Percentiles rank a stretch among this genome's conserved stretches.
These are phyloP conservation scores for Ormyrus rosae DNA, from an alignment of 2,888 invertebrate genomes.

Conservation along the genomic window DNA sequence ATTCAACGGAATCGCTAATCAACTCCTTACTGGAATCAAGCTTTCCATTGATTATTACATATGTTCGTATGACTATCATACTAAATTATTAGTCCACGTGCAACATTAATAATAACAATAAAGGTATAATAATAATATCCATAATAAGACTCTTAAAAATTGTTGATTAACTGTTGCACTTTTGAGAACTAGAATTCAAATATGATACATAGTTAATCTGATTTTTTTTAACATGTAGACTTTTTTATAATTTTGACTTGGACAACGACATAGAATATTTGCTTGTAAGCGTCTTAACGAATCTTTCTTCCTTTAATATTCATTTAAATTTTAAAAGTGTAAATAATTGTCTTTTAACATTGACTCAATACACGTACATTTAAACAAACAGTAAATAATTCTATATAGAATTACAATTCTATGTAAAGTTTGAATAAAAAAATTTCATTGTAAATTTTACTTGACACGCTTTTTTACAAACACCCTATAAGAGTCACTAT, in stretches of 20 bases:
- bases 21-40: slow-evolving; percentile 36
- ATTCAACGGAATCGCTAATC: slow-evolving; percentile 20
- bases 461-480: slow-evolving; percentile 23
- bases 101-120: slow-evolving; percentile 52
- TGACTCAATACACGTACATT: slow-evolving; percentile 12
- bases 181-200: slow-evolving; percentile 40
- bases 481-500: slow-evolving; percentile 19
- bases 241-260: slow-evolving; percentile 37
- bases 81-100: slow-evolving; percentile 34
- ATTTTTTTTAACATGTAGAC: slow-evolving; percentile 38
- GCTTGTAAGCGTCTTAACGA: slow-evolving; percentile 36
- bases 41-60: slow-evolving; percentile 28
- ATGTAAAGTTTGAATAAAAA: slow-evolving; percentile 31
- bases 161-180: slow-evolving; percentile 45
- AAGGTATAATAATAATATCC: slow-evolving; percentile 46
- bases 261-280: slow-evolving; percentile 46
- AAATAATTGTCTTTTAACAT: slow-evolving; percentile 28
- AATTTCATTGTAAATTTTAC: slow-evolving; percentile 12
- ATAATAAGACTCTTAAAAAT: slow-evolving; percentile 44
- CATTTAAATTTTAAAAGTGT: slow-evolving; percentile 19
- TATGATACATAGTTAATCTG: slow-evolving; percentile 36
- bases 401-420: background rate
- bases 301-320: slow-evolving; percentile 16
- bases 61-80: slow-evolving; percentile 36
- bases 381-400: slow-evolving; percentile 25